Percentiles rank a stretch among this genome's conserved stretches.
These are phyloP conservation scores for Andrena fulva DNA, from an alignment of 2,888 invertebrate species.

Conservation along the genomic window DNA sequence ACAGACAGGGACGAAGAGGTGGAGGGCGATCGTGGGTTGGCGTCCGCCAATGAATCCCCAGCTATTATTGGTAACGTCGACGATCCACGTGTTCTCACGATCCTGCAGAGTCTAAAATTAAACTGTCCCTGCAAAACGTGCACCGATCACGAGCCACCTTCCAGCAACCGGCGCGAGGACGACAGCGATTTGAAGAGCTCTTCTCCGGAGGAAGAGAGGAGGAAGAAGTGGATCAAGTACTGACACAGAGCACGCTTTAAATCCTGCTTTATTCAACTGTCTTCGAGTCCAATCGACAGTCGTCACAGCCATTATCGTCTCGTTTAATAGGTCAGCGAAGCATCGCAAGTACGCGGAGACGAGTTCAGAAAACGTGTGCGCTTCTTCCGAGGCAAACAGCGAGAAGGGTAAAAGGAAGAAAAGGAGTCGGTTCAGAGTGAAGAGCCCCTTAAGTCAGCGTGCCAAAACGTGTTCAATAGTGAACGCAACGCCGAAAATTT, in stretches of 20 bases:
- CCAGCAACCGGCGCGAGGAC: constrained; percentile 42
- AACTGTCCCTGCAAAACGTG: constrained; percentile 66
- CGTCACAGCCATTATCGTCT: not conserved
- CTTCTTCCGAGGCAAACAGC: constrained; percentile 49
- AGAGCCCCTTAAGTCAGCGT: not conserved
- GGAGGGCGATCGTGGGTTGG: constrained; percentile 56
- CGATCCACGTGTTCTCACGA: constrained; percentile 54
- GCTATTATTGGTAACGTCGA: constrained; percentile 43
- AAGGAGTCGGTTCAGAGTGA: constrained; percentile 13
- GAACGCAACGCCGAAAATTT: constrained; percentile 36
- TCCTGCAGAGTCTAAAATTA: constrained; percentile 56
- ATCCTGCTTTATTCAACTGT: not conserved
- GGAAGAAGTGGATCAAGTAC: constrained; percentile 46
- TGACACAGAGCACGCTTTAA: not conserved
- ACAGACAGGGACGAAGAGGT: constrained; percentile 62
- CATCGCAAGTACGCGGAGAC: constrained; percentile 48
- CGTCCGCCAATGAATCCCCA: constrained; percentile 65
- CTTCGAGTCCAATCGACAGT: not conserved
- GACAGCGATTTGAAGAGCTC: constrained; percentile 71
- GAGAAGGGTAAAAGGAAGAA: constrained; percentile 16
- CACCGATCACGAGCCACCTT: constrained; percentile 45
- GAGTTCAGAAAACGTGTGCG: constrained; percentile 62
- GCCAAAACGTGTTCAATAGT: constrained; percentile 21
- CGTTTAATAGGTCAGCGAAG: constrained; percentile 43
- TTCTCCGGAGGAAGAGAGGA: constrained; percentile 40